Evolutionary conservation across 2,797 vertebrate genomes (phyloP).

Genomic region (Syngnathus acus): DNA sequence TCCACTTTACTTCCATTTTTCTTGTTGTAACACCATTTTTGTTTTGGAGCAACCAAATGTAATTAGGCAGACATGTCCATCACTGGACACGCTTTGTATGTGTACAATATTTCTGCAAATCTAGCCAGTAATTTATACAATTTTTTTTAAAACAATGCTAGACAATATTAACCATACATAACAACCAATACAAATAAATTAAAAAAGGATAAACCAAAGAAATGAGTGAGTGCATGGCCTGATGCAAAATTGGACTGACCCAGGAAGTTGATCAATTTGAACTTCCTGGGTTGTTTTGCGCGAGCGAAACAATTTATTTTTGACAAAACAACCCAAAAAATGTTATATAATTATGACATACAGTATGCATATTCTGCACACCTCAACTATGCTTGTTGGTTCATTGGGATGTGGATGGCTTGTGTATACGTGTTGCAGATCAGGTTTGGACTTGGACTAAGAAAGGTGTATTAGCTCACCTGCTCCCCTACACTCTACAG

Average conservation of each 20-base stretch:
- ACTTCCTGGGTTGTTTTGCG: no score
- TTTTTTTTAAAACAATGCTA: not conserved
- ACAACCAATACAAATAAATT: not conserved
- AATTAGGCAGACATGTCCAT: no score
- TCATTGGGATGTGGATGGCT: not conserved
- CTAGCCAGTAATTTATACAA: not conserved
- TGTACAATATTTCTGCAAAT: no score
- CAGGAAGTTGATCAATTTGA: no score
- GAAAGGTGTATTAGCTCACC: conserved; percentile 71
- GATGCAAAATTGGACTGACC: no score
- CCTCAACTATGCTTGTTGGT: not conserved
- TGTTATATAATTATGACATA: not conserved
- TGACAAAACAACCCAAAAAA: no score
- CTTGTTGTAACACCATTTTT: no score
- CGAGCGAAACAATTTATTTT: no score
- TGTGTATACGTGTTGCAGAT: conserved; percentile 48
- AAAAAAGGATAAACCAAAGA: not conserved
- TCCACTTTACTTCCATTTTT: no score
- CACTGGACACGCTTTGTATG: no score
- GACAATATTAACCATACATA: not conserved
- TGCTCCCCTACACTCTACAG: conserved; percentile 60
- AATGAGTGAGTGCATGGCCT: no score
- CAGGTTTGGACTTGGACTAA: conserved; percentile 25
- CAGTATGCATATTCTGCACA: not conserved
- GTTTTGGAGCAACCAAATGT: no score